Conservation (phyloP, 2,888 invertebrate genomes). For the Onthophagus sagittarius region DNA sequence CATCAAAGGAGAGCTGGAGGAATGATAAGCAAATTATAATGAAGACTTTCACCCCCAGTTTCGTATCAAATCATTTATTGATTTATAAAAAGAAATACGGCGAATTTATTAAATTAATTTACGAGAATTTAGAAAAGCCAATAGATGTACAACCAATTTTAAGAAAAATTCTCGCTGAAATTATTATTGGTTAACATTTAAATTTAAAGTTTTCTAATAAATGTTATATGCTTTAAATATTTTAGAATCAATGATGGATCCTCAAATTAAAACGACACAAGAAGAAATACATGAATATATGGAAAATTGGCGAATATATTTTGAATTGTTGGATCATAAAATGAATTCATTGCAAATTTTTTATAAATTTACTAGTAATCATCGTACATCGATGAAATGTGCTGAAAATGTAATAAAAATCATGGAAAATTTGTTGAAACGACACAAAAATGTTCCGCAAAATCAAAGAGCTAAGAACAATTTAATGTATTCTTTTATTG, state of each 20-base stretch:
- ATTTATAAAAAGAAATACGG: too few relatives aligned
- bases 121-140: too few relatives aligned
- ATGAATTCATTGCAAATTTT: neutral
- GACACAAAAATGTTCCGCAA: neutral
- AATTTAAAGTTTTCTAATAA: too few relatives aligned
- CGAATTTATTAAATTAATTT: too few relatives aligned
- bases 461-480: neutral
- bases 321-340: neutral
- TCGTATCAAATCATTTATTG: too few relatives aligned
- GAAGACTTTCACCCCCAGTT: too few relatives aligned
- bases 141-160: too few relatives aligned
- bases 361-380: neutral
- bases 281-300: neutral
- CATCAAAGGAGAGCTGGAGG: too few relatives aligned
- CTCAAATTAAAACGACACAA: neutral
- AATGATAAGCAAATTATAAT: too few relatives aligned
- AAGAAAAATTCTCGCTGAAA: too few relatives aligned
- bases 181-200: too few relatives aligned
- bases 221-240: neutral
- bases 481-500: neutral
- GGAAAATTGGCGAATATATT: neutral
- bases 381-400: neutral
- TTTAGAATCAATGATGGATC: neutral
- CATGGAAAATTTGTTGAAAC: neutral
- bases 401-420: neutral